These are phyloP conservation scores for Donacobius atricapilla DNA, from an alignment of 2,113 vertebrate species.

Conservation along the genomic window DNA sequence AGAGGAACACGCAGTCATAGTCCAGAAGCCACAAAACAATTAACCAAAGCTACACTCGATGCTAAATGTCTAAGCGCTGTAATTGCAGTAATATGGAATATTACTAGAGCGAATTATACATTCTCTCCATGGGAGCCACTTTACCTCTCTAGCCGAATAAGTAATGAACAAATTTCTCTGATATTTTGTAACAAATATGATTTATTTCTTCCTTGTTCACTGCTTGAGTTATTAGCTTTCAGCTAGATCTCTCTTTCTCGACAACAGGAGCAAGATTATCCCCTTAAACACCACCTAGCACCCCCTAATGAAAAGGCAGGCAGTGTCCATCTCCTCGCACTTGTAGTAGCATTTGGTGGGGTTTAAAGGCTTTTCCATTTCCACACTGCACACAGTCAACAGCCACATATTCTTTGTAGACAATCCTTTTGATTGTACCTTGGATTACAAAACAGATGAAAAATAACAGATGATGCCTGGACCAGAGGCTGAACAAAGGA, in stretches of 20 bases:
- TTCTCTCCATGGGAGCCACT: background rate
- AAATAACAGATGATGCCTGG: background rate
- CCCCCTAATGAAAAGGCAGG: background rate
- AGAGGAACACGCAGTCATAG: background rate
- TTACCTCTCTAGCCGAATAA: background rate
- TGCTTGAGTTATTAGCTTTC: background rate
- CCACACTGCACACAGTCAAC: background rate
- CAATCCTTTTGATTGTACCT: background rate
- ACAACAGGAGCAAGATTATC: background rate
- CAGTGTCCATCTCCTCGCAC: background rate
- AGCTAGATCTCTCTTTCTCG: background rate
- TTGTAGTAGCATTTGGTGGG: fast-evolving
- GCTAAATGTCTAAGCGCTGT: background rate
- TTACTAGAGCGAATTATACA: background rate
- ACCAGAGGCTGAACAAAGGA: background rate
- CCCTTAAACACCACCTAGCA: background rate
- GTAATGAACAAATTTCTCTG: background rate
- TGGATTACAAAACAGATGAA: fast-evolving
- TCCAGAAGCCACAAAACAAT: background rate
- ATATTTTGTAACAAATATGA: background rate
- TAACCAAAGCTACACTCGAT: background rate
- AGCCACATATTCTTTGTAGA: background rate
- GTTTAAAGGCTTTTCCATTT: background rate
- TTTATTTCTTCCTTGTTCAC: background rate
- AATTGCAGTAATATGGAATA: background rate